Base-by-base conservation (phyloP, 2,113 vertebrate genomes). In the Malurus elegans region DNA sequence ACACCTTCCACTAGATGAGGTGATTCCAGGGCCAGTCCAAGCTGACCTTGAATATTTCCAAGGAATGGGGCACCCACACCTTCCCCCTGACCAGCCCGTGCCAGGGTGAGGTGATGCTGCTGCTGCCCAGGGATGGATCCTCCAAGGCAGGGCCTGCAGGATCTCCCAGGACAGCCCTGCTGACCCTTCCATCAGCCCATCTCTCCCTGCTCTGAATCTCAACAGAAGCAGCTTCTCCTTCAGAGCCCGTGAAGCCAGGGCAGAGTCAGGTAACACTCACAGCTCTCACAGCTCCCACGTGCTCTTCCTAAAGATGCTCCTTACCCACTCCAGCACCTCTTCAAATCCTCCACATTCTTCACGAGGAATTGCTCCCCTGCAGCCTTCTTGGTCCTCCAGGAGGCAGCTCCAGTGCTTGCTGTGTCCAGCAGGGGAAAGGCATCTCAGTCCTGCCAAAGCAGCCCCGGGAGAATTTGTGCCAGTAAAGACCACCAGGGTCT, bases 181-280 rank as follows among this genome's bases (percentile, higher is more conserved):
- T 1, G 3, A 64, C 32, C 48, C 36, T 57, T 1, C 42, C 18
- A 23, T 8, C 42, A n/a, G 25, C 26, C 0, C 0, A 8, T 10
- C 12, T 24, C n/a, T 17, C 23, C 69, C 45, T 40, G 23, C n/a
- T 67, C 86, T 44, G 42, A 51, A 34, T 32, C 66, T 67, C 10
- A 48, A 4, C 20, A 54, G 67, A 64, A 60, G 14, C 57, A 32
- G 57, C 64, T 76, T 28, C 67, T 76, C 24, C 74, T 47, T 9
- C 7, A 1, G 36, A 91, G 56, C 40, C 79, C 6, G 4, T 25
- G 60, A 42, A 57, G 26, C 24, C n/a, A 5, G 1, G 2, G 75
- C 47, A 71, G 66, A 53, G 26, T 44, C 79, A 42, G 40, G 51
- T 23, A 54, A 24, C n/a, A 70, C 71, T 42, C 51, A 13, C 50